Base-by-base conservation (phyloP, 2,888 invertebrate species). In the Epirrhoe tristata region DNA sequence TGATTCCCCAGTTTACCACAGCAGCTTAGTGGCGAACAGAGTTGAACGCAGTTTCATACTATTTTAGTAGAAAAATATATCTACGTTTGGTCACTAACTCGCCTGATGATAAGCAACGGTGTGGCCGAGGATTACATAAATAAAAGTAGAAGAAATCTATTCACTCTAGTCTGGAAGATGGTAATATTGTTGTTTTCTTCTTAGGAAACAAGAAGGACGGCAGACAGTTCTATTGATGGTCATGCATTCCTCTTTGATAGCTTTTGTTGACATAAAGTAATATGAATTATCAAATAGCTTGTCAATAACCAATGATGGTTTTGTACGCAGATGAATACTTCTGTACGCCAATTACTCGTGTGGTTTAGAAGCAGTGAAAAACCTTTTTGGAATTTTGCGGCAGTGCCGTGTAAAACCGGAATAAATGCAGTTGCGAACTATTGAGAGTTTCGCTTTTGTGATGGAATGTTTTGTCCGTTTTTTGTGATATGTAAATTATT, bases 1-100 rank as follows among this genome's bases (percentile, higher is more conserved):
- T 76, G 76, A 79, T 78, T 77, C 74, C 70, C 43, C 60, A 73
- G 70, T 75, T 76, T 77, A 73, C 63, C 70, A 63, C 57, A 32
- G 52, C 43, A 51, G 57, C 50, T 46, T 52, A 56, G 46, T 17
- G 14, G 50, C 62, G 14, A 17, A 57, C 63, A 63, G 63, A 57
- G 32, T n/a, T 46, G 32, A 54, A 54, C 2, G 39, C 8, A 43
- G 10, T 3, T 8, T 8, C 7, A 36, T 36, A 3, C 7, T 8
- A 36, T 10, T 36, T 34, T 34, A 34, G 24, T 24, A 24, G 3
- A 24, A 24, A 24, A n/a, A n/a, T n/a, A n/a, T n/a, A n/a, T n/a
- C n/a, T 24, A 24, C 24, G 24, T 24, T 24, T n/a, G n/a, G n/a
- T n/a, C n/a, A n/a, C n/a, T n/a, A n/a, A n/a, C n/a, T n/a, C n/a